Conservation (phyloP, 2,888 invertebrate genomes). For the Tenthredo livida region DNA sequence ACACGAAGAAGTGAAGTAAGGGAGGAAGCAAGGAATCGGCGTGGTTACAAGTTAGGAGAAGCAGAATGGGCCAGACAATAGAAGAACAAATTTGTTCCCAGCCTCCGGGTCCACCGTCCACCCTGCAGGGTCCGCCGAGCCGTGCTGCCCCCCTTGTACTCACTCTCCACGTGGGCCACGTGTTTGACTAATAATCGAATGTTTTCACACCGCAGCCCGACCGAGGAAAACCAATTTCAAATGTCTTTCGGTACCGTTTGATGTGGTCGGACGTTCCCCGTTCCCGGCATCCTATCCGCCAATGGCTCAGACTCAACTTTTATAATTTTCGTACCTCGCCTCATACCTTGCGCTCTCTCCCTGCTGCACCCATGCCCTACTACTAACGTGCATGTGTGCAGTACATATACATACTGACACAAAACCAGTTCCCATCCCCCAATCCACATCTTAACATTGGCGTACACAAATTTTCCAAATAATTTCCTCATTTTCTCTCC, state of each 20-base stretch:
- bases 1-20: not conserved
- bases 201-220: conserved; percentile 52
- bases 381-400: not conserved
- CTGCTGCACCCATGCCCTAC: not conserved
- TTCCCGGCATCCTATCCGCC: conserved; percentile 42
- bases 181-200: conserved; percentile 52
- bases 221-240: conserved; percentile 53
- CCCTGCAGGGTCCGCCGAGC: conserved; percentile 54
- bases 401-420: conserved; percentile 1
- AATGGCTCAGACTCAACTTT: conserved; percentile 48
- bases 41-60: conserved; percentile 27
- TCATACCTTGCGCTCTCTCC: not conserved
- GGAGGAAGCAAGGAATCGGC: conserved; percentile 29
- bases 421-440: conserved; percentile 49
- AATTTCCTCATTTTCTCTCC: not conserved
- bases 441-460: conserved; percentile 20
- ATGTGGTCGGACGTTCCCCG: conserved; percentile 46
- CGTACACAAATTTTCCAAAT: conserved; percentile 2
- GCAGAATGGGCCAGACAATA: conserved; percentile 44
- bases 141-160: conserved; percentile 20
- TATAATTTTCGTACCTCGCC: conserved; percentile 50
- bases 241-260: conserved; percentile 52
- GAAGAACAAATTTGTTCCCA: conserved; percentile 50
- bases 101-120: conserved; percentile 42
- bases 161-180: conserved; percentile 50